These are phyloP conservation scores for Drosophila barbarae DNA, from an alignment of 2,888 invertebrate species.

Conservation along the genomic window DNA sequence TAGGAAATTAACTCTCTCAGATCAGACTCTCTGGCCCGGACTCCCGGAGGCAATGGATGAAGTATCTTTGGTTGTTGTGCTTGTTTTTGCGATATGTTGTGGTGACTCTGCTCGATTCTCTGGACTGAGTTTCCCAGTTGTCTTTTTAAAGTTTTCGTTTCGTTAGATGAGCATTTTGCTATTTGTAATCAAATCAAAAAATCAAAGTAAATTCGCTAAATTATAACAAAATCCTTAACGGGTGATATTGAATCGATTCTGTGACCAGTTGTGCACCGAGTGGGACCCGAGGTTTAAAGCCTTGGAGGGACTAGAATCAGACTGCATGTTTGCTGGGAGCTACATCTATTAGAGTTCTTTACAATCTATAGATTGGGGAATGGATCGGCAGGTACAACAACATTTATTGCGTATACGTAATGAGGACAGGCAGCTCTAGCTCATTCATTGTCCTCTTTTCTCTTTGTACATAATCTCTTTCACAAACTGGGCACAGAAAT, in stretches of 20 bases:
- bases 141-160: slow-evolving; percentile 19
- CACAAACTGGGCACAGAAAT: slow-evolving; percentile 42
- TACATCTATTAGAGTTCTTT: slow-evolving; percentile 23
- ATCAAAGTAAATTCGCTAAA: slow-evolving; percentile 31
- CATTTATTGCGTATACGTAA: slow-evolving; percentile 21
- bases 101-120: slow-evolving; percentile 67
- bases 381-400: slow-evolving; percentile 35
- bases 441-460: slow-evolving; percentile 5
- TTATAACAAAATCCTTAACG: slow-evolving; percentile 9
- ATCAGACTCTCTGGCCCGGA: slow-evolving; percentile 52
- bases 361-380: slow-evolving; percentile 24
- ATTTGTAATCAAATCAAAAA: slow-evolving; percentile 41
- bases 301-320: neutral
- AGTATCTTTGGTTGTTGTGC: slow-evolving; percentile 79
- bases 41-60: slow-evolving; percentile 33
- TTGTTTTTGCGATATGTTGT: slow-evolving; percentile 22
- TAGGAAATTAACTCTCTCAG: slow-evolving; percentile 35
- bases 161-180: slow-evolving; percentile 62
- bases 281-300: neutral
- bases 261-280: slow-evolving; percentile 32
- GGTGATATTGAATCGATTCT: slow-evolving; percentile 19
- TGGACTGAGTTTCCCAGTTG: slow-evolving; percentile 38
- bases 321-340: slow-evolving; percentile 9
- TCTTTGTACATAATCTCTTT: slow-evolving; percentile 26
- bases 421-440: slow-evolving; percentile 3